Base-by-base conservation (phyloP, 1,140 invertebrate genomes). In the Scaptomyza graminum region DNA sequence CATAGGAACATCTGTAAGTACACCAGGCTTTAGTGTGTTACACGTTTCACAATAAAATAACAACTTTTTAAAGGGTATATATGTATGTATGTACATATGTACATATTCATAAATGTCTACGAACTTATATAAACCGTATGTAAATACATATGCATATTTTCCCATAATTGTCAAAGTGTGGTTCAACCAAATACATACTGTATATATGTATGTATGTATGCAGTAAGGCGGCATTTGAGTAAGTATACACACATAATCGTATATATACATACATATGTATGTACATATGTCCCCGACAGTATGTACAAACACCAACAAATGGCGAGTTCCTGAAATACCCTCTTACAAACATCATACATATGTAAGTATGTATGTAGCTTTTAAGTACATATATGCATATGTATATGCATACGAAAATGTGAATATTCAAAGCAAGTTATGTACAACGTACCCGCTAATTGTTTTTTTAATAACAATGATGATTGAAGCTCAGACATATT, bases 401-500 rank as follows among this genome's bases (percentile, higher is more conserved):
- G 1, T 22, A 22, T 22, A 11, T 34, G 37, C 15, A 39, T 74
- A 39, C 16, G 28, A 28, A 28, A 28, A 28, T 28, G 28, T 7
- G 31, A 49, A 60, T 57, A 41, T 60, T 41, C n/a, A 54, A n/a
- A 50, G 13, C 37, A 31, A 41, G 43, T 55, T 62, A 75, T 75
- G 73, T 63, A 46, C 51, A 66, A 78, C 83, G 93, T 95, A 98
- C 97, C 97, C 95, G 96, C 96, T 93, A 98, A 94, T 94, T 98
- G 97, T 95, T 98, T 98, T 94, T 96, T 95, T 93, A 98, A 94
- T 94, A 98, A 94, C 93, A 98, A 95, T 93, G 97, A 96, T 92
- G 97, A 98, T 95, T 98, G 97, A 95, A 96, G 95, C 94, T 97
- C 96, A 95, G 96, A 97, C 96, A 97, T 97, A 68, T 76, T 84